Percentiles rank a stretch among this genome's conserved stretches.
Evolutionary conservation across 2,888 invertebrate genomes (phyloP).

Genomic region (Keiferia lycopersicella): DNA sequence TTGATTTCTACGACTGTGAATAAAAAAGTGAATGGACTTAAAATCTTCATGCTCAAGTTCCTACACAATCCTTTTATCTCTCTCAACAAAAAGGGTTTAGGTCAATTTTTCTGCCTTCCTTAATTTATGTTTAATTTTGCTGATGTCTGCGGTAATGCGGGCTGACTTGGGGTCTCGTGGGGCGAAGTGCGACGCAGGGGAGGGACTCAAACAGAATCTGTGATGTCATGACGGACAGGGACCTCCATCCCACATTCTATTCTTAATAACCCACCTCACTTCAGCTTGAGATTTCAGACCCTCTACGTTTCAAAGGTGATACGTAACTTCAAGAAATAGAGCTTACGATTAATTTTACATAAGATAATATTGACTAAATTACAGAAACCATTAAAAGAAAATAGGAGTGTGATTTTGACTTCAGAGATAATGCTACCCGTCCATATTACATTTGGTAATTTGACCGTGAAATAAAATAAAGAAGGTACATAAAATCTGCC

Average conservation of each 20-base stretch:
- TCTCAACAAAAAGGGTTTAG: neutral
- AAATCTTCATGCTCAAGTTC: too few relatives aligned
- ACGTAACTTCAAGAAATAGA: neutral
- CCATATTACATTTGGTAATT: neutral
- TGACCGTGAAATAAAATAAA: neutral
- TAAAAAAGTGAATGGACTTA: too few relatives aligned
- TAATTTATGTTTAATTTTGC: slow-evolving; percentile 7
- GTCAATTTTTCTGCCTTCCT: neutral
- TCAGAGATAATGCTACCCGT: neutral
- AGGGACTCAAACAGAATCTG: slow-evolving; percentile 7
- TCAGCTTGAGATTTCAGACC: neutral
- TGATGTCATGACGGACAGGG: slow-evolving; percentile 2
- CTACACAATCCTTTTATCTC: too few relatives aligned
- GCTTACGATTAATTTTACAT: too few relatives aligned
- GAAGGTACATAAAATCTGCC: neutral
- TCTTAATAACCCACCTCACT: neutral
- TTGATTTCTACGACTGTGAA: too few relatives aligned
- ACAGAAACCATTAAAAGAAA: too few relatives aligned
- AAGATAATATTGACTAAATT: too few relatives aligned
- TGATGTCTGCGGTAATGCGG: slow-evolving; percentile 5
- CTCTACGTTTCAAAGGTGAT: neutral
- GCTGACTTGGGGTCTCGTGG: neutral
- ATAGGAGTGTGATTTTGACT: too few relatives aligned
- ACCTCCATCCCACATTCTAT: neutral
- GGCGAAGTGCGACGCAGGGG: neutral